These are phyloP conservation scores for Anthrax anthrax DNA, from an alignment of 2,888 invertebrate genomes.

Conservation along the genomic window DNA sequence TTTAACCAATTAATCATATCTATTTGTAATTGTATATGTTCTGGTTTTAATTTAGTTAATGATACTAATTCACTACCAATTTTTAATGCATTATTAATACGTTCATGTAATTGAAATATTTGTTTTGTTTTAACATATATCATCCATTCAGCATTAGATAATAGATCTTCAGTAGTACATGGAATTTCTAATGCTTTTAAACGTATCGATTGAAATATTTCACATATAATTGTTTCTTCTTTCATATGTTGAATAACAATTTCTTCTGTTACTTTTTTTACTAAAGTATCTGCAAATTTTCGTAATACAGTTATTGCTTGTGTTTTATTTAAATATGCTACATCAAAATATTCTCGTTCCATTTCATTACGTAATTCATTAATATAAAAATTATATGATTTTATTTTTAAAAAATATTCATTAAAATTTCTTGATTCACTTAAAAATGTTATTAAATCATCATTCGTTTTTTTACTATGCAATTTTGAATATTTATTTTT, in stretches of 20 bases:
- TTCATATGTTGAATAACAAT: slow-evolving; percentile 48
- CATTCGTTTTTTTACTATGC: slow-evolving; percentile 38
- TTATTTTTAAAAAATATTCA: slow-evolving; percentile 44
- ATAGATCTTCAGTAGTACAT: slow-evolving; percentile 62
- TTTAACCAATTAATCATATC: slow-evolving; percentile 70
- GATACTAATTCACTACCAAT: slow-evolving; percentile 56
- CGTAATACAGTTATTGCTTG: slow-evolving; percentile 49
- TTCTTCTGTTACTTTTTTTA: slow-evolving; percentile 45
- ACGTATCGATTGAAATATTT: slow-evolving; percentile 52
- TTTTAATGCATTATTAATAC: slow-evolving; percentile 51
- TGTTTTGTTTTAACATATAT: slow-evolving; percentile 59
- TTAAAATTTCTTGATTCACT: slow-evolving; percentile 41
- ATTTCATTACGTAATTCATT: slow-evolving; percentile 46
- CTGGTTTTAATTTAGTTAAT: slow-evolving; percentile 54
- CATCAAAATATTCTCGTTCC: slow-evolving; percentile 51
- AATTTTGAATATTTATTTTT: slow-evolving; percentile 42
- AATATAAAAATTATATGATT: slow-evolving; percentile 44
- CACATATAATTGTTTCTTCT: slow-evolving; percentile 53
- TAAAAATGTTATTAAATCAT: slow-evolving; percentile 37
- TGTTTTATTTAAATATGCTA: slow-evolving; percentile 47
- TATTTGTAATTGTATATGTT: slow-evolving; percentile 69
- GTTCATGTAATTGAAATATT: slow-evolving; percentile 51
- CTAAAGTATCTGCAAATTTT: slow-evolving; percentile 40
- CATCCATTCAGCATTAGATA: slow-evolving; percentile 70
- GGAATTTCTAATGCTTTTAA: slow-evolving; percentile 56